Conservation (phyloP, 2,888 invertebrate species). For the Rotaria magnacalcarata region DNA sequence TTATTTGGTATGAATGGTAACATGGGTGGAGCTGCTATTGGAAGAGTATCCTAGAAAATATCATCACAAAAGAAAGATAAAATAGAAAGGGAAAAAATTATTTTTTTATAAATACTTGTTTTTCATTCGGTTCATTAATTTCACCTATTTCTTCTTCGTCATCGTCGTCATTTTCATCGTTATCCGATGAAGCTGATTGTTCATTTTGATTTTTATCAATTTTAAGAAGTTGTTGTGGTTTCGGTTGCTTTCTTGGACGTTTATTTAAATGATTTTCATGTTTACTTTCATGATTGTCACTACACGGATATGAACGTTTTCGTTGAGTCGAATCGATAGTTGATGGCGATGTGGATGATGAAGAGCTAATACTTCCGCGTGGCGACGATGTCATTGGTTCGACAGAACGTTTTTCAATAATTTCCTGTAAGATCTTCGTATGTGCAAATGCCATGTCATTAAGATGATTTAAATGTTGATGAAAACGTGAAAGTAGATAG, state of each 20-base stretch:
- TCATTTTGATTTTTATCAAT: neutral
- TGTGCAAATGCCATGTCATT: conserved; percentile 27
- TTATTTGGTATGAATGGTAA: neutral
- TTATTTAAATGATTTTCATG: neutral
- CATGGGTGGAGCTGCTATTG: neutral
- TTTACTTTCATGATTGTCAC: neutral
- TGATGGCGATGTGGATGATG: neutral
- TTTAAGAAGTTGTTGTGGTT: conserved; percentile 14
- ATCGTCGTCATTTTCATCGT: neutral
- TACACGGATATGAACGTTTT: conserved; percentile 23
- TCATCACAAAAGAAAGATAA: no score
- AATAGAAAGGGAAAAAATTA: neutral
- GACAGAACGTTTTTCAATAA: conserved; percentile 3
- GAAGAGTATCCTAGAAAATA: conserved; percentile 4
- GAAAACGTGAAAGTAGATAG: conserved; percentile 2
- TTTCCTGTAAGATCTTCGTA: conserved; percentile 33
- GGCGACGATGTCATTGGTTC: neutral
- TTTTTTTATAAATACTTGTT: neutral
- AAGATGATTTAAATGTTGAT: conserved; percentile 30
- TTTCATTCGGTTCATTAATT: conserved; percentile 7
- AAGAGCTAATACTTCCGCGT: neutral
- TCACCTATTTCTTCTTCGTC: conserved; percentile 24
- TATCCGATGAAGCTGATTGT: neutral
- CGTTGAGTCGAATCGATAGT: neutral
- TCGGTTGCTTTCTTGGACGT: conserved; percentile 13